These are phyloP conservation scores for Lamellibrachia columna DNA, from an alignment of 2,888 invertebrate species.

Conservation along the genomic window DNA sequence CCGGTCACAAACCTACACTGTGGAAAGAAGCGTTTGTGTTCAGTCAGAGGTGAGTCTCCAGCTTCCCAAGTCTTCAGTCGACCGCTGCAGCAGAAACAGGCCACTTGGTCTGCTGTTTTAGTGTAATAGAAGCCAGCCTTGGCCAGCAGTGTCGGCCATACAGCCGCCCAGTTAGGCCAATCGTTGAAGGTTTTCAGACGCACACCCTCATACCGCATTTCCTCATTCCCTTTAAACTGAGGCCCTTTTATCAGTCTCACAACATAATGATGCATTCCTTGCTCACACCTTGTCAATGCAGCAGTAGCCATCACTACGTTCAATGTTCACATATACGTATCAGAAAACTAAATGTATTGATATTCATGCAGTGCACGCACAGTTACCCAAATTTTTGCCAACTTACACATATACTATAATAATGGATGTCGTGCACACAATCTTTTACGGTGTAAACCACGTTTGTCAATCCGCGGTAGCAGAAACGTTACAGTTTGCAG, in stretches of 20 bases:
- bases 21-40: conserved; percentile 3
- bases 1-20: not conserved
- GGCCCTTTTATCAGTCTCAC: not conserved
- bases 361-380: no score
- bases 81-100: not conserved
- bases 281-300: not conserved
- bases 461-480: not conserved
- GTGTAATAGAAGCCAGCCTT: not conserved
- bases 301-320: not conserved
- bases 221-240: not conserved
- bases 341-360: no score
- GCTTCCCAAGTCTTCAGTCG: conserved; percentile 16
- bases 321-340: not conserved
- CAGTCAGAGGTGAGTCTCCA: not conserved
- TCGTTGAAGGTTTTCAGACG: not conserved
- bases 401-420: no score
- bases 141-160: not conserved
- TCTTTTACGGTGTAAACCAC: conserved; percentile 6
- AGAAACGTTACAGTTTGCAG: not conserved
- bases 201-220: not conserved
- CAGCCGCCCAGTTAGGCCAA: not conserved
- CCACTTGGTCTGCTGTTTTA: not conserved
- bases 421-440: not conserved
- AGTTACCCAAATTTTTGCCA: no score
- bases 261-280: not conserved